A percentile compares a stretch with the other conserved stretches of the same genome.
Evolutionary conservation across 2,113 vertebrate species (phyloP).

Genomic region (Phrynosoma platyrhinos): DNA sequence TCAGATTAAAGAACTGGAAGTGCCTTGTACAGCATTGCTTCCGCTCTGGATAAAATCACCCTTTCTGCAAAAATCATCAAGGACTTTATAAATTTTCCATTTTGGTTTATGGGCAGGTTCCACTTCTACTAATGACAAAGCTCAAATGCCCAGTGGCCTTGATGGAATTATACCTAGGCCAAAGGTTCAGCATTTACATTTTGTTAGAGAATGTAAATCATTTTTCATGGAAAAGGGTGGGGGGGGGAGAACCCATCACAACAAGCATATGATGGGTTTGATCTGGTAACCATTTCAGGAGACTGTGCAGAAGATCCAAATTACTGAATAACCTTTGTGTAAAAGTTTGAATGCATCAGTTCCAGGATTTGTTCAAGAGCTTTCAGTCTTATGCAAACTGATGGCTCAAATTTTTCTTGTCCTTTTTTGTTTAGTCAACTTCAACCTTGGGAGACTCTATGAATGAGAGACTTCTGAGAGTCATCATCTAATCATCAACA

Average conservation of each 20-base stretch:
- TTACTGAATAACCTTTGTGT: constrained; percentile 16
- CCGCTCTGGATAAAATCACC: constrained; percentile 54
- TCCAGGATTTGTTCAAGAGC: background rate
- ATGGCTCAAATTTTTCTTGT: background rate
- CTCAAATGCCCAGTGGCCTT: constrained; percentile 21
- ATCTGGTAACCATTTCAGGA: constrained; percentile 24
- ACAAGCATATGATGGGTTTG: constrained; percentile 16
- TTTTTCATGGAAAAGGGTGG: constrained; percentile 41
- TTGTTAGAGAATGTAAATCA: constrained; percentile 54
- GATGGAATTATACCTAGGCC: background rate
- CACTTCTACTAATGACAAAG: background rate
- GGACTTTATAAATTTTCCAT: constrained; percentile 29
- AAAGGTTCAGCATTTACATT: constrained; percentile 13
- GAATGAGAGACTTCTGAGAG: too few relatives aligned
- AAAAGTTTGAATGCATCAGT: background rate
- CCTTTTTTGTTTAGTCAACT: too few relatives aligned
- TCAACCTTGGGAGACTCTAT: too few relatives aligned
- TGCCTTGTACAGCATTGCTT: constrained; percentile 61
- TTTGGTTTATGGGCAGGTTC: background rate
- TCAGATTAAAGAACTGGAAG: constrained; percentile 61
- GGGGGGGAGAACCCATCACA: too few relatives aligned
- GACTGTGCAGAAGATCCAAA: background rate
- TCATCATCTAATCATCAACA: too few relatives aligned
- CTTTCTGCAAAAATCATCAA: constrained; percentile 61
- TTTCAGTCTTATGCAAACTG: background rate